Evolutionary conservation across 2,888 invertebrate species (phyloP), one percentile per base, ranked within the genome.

Genomic region (Habrosyne pyritoides): DNA sequence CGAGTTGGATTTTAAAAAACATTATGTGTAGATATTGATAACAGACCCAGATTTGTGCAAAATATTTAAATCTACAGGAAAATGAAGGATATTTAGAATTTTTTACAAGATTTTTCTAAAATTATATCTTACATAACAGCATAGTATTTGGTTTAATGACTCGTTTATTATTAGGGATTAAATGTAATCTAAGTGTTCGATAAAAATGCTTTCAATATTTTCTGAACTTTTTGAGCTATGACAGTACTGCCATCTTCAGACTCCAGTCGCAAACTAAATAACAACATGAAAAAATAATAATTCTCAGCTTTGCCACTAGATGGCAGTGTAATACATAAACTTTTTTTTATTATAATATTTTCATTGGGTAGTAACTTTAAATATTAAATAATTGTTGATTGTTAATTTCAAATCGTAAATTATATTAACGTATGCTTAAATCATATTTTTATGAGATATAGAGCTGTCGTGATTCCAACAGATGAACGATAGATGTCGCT

Each of bases 1-100:
- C 64, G 66, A 64, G 64, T 63, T 67, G 63, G 68, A 74, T 78
- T 73, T 70, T 73, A 72, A 67, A 64, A 69, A 14, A 42, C 8
- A 42, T 42, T 18, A 42, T 18, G n/a, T 8, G 18, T 42, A 42
- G 8, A 14, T 36, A 42, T 6, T n/a, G 5, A 18, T 12, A 7
- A 18, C 2, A 42, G 0, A 2, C 6, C 2, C 42, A 1, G 2
- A 1, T 8, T 5, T 12, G 5, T 7, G 36, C 6, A 14, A 14
- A n/a, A 14, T 33, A 8, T 10, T 10, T 36, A 10, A n/a, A n/a
- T 24, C 3, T 24, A 24, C 7, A 24, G 24, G 24, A 5, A 3
- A 7, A 24, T 7, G 7, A 5, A 24, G 24, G n/a, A n/a, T n/a
- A n/a, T n/a, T n/a, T n/a, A n/a, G n/a, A n/a, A n/a, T n/a, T n/a